Evolutionary conservation across 2,113 vertebrate genomes (phyloP), one percentile per base, ranked within the genome.

Genomic region (Hypomesus transpacificus): DNA sequence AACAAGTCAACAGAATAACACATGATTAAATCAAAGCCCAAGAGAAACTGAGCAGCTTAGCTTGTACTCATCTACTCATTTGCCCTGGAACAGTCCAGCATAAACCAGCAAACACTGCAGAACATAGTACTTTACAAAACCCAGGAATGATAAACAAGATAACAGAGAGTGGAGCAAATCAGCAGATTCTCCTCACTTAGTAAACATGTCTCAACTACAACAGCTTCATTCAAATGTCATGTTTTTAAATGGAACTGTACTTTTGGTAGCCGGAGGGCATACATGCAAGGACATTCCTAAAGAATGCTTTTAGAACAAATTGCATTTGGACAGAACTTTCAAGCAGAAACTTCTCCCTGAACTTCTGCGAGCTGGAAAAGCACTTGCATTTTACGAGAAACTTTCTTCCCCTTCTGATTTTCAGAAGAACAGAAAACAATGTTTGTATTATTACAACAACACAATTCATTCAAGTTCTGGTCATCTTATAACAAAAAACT

Each of bases 251-350:
- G 39, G 60, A 56, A 57, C 56, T 67, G 18, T 22, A 24, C 69
- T 39, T 66, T 76, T 54, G 22, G 50, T 39, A 75, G 57, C 66
- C 66, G 68, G 75, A 80, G 83, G 58, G 26, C 18, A 70, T 65
- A 80, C 2, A 69, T 77, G 60, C 70, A 52, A 74, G 67, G 79
- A 69, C 5, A 73, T 69, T 73, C 14, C 53, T 52, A 65, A 64
- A 74, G 66, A 56, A 62, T 17, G 58, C 66, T 68, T 68, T 54
- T 58, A 74, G 65, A 18, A 66, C 21, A 22, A 59, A 34, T 62
- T 20, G 8, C 31, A 34, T 34, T 63, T 31, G 17, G 61, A 34
- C 17, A 18, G n/a, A 39, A 28, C n/a, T 24, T 26, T 26, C 18
- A 64, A 28, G 14, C 28, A 39, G 26, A 64, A 26, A 64, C 28